Base-by-base conservation (phyloP, 2,888 invertebrate species). In the Mimachlamys varia region DNA sequence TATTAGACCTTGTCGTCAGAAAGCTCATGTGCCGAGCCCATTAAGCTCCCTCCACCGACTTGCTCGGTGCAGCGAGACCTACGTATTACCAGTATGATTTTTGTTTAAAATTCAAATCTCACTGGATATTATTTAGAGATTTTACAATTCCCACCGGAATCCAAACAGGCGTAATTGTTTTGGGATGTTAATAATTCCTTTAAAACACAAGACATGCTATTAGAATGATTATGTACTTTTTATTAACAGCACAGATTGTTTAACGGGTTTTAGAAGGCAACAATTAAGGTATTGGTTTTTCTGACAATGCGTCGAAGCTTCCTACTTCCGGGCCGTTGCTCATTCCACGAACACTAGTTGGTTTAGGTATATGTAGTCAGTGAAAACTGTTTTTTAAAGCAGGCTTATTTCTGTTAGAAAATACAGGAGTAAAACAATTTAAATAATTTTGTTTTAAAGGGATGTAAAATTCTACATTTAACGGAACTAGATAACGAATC, bases 41-140 rank as follows among this genome's bases (percentile, higher is more conserved):
- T 58, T 58, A 58, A 58, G n/a, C 19, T 58, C 58, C 58, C 19
- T 19, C 58, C 7, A 58, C 58, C 15, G 58, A 7, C 58, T 19
- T 2, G 19, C 10, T 58, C 58, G 22, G 22, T 22, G 58, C 58
- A 4, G 22, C n/a, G 58, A n/a, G 58, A 58, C 58, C 22, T 22
- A 58, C 3, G 58, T 58, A 58, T 58, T 58, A 58, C 58, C 7
- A 58, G 19, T 7, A 58, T 58, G 3, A 58, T 58, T 58, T 58
- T 58, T 58, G 58, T 58, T 58, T 58, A 58, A 58, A 58, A 58
- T 58, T 58, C 58, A 58, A 58, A 58, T 58, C 58, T 58, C 58
- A 7, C n/a, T 22, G 58, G 58, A 19, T 58, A 22, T 22, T 58
- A 58, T 58, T 19, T 58, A 58, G 58, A 58, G 58, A 58, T 58